phyloP scores from a whole-genome alignment of 2,888 invertebrate species.

The Dasypolia templi region DNA sequence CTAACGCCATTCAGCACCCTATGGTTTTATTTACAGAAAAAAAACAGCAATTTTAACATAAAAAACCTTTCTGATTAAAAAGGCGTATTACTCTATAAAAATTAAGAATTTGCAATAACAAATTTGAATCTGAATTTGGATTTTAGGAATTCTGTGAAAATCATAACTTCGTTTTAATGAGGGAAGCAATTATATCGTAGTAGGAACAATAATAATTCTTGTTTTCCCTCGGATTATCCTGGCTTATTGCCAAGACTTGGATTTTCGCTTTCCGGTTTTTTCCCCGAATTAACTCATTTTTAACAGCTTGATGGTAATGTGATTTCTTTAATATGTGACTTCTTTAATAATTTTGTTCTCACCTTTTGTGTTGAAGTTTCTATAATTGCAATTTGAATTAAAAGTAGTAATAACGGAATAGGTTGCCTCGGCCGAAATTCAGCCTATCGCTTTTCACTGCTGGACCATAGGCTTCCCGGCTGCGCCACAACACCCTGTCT shows the following conservation, averaged over 20 bases:
- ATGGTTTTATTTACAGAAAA: too few relatives aligned
- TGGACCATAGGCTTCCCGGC: background rate
- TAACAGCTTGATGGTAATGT: background rate
- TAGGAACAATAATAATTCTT: constrained; percentile 10
- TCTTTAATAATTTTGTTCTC: background rate
- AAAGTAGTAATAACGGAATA: background rate
- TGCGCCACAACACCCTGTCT: background rate
- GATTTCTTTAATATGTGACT: background rate
- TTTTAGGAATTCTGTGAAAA: background rate
- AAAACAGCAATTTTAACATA: too few relatives aligned
- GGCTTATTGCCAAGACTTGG: constrained; percentile 14
- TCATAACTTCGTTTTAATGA: background rate
- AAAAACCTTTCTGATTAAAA: too few relatives aligned
- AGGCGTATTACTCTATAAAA: too few relatives aligned
- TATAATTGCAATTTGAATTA: background rate
- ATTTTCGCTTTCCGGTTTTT: background rate
- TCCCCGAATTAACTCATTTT: constrained; percentile 12
- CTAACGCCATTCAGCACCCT: too few relatives aligned
- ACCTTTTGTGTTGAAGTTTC: background rate
- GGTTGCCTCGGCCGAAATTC: background rate
- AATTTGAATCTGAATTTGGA: too few relatives aligned
- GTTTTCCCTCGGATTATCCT: constrained; percentile 23
- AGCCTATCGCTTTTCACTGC: background rate
- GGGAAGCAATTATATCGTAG: constrained; percentile 1
- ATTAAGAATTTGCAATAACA: too few relatives aligned